Conservation (phyloP, 2,113 vertebrate species). For the Crotalus viridis region DNA sequence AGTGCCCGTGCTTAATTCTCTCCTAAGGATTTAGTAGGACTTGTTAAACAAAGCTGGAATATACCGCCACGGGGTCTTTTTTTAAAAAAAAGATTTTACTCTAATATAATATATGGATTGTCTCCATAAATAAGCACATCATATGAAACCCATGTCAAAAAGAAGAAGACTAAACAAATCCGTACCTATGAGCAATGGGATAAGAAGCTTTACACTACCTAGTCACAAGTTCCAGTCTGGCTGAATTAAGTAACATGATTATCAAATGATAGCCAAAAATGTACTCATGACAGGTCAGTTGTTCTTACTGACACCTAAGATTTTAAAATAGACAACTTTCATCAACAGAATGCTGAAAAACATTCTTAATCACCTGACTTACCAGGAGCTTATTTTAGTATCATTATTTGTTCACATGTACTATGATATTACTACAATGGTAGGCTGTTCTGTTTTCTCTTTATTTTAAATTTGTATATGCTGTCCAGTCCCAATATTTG, state of each 20-base stretch:
- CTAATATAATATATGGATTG: slow-evolving; percentile 22
- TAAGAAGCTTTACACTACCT: background rate
- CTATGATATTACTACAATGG: background rate
- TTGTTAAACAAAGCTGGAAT: background rate
- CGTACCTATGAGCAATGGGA: background rate
- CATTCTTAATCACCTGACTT: slow-evolving; percentile 10
- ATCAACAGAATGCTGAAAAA: background rate
- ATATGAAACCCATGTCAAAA: slow-evolving; percentile 23
- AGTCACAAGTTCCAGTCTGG: slow-evolving; percentile 23
- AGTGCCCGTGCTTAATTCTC: background rate
- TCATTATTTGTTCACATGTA: background rate
- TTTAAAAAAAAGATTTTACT: slow-evolving; percentile 1
- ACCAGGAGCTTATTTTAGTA: slow-evolving; percentile 6
- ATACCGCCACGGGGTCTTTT: background rate
- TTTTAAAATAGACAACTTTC: background rate
- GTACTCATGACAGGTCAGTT: background rate
- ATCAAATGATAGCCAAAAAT: slow-evolving; percentile 22
- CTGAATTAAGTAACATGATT: background rate
- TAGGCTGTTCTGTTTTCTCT: background rate
- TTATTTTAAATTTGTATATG: background rate
- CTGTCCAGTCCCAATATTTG: background rate
- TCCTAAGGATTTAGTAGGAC: background rate
- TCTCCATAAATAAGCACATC: slow-evolving; percentile 27
- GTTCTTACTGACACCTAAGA: slow-evolving; percentile 24
- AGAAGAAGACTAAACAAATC: background rate